Base-by-base conservation (phyloP, 92 coral and sea anemone genomes). In the Anthopleura xanthogrammica region DNA sequence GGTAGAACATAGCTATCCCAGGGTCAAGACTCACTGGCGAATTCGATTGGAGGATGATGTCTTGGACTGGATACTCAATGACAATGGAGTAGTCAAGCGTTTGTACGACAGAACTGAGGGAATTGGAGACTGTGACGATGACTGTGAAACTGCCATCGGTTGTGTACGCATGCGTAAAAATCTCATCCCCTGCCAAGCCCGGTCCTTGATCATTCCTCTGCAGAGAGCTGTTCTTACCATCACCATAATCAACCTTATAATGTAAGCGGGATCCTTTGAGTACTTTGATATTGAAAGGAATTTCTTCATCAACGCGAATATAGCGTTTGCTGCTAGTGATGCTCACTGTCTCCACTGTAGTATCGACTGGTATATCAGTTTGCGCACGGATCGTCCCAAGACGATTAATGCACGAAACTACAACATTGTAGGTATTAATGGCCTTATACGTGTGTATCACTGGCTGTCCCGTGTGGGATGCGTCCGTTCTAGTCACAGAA, bases 241-340 rank as follows among this genome's bases (percentile, higher is more conserved):
- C 96, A 0, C 94, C 91, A 68, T 86, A 94, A 43, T 83, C 76
- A 81, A 92, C 83, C 17, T 72, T 80, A 82, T 80, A 93, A 13
- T 46, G 82, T 60, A 93, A 86, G 29, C 98, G 89, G 55, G 98
- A 88, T 9, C 98, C 98, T 43, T 68, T 60, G n/a, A 16, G 81
- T 16, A 90, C 91, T n/a, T 41, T 84, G 73, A 92, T 90, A 83
- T 82, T 87, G 74, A 91, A 85, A 16, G 80, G 72, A 17, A 92
- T 80, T 42, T 85, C 68, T 77, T 93, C 83, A 46, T 80, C 80
- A 22, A 94, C 97, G 83, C 85, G 84, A 77, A 95, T 85, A 84
- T 88, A 95, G 39, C 86, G 92, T 75, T 84, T 77, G 17, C 72
- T 72, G 57, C 81, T 79, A 14, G 85, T 83, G 52, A 95, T 83